Evolutionary conservation across 64 coral and sea anemone species (phyloP).

Genomic region (Actinia tenebrosa): DNA sequence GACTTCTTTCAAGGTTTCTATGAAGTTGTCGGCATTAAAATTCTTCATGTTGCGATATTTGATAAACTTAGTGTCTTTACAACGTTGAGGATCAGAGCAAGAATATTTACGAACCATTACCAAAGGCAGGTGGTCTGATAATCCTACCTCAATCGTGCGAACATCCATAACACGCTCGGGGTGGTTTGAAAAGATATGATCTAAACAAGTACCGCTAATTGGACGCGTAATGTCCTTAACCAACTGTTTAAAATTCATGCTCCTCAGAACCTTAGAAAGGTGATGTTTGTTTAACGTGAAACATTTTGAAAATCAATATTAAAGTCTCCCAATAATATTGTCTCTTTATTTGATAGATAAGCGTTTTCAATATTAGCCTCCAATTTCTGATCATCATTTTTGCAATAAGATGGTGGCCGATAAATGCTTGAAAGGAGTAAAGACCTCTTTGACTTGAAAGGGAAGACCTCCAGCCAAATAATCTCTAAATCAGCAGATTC

Average conservation of each 20-base stretch:
- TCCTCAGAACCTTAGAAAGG: background rate
- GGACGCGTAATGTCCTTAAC: slow-evolving; percentile 35
- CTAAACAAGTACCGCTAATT: slow-evolving; percentile 55
- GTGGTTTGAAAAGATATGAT: slow-evolving; percentile 62
- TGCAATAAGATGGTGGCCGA: background rate
- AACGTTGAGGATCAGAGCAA: no score
- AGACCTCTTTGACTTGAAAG: slow-evolving; percentile 54
- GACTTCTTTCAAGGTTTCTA: background rate
- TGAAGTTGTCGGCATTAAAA: no score
- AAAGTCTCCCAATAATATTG: slow-evolving; percentile 45
- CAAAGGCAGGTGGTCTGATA: slow-evolving; percentile 50
- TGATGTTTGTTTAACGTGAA: background rate
- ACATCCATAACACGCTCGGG: slow-evolving; percentile 35
- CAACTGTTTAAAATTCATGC: slow-evolving; percentile 53
- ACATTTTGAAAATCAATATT: slow-evolving; percentile 42
- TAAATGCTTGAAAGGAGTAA: slow-evolving; percentile 46
- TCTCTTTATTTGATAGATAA: slow-evolving; percentile 17
- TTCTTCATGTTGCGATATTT: no score
- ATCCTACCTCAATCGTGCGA: slow-evolving; percentile 26
- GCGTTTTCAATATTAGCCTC: slow-evolving; percentile 35
- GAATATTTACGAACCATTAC: no score
- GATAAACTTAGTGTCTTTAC: no score
- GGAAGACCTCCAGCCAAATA: slow-evolving; percentile 57
- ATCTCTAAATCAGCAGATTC: slow-evolving; percentile 14
- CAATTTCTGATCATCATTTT: background rate